Conservation (phyloP, 2,797 vertebrate genomes). For the Arnoldichthys spilopterus region DNA sequence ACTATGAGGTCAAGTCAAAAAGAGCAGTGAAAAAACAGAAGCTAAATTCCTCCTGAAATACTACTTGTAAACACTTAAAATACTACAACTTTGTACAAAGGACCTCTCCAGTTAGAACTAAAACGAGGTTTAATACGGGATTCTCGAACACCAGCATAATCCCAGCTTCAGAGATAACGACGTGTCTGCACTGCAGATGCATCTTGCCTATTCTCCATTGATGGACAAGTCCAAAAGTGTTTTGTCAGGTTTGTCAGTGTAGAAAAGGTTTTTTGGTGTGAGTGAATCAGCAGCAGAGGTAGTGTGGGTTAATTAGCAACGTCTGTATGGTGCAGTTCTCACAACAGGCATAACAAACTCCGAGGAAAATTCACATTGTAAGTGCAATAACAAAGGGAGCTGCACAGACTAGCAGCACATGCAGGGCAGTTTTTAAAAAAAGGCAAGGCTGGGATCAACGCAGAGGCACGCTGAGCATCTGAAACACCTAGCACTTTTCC, state of each 20-base stretch:
- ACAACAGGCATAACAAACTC: background rate
- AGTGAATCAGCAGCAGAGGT: constrained; percentile 9
- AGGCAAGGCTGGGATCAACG: constrained; percentile 15
- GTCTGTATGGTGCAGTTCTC: constrained; percentile 8
- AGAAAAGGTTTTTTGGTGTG: background rate
- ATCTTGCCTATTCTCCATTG: background rate
- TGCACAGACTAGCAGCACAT: constrained; percentile 32
- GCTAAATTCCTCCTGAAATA: too few species aligned
- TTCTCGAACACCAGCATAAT: background rate
- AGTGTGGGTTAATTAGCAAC: constrained; percentile 29
- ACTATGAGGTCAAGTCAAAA: too few species aligned
- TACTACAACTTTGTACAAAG: background rate
- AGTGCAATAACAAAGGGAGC: constrained; percentile 12
- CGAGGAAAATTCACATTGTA: background rate
- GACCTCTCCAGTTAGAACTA: background rate
- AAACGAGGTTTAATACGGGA: background rate
- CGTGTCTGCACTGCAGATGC: background rate
- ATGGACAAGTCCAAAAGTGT: constrained; percentile 4
- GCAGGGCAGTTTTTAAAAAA: constrained; percentile 34
- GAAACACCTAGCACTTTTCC: constrained; percentile 23
- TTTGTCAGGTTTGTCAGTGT: background rate
- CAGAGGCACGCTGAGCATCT: constrained; percentile 30
- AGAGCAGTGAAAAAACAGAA: too few species aligned
- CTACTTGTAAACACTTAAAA: too few species aligned
- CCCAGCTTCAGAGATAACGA: background rate